Evolutionary conservation across 2,888 invertebrate species (phyloP).

Genomic region (Cyaniris semiargus): DNA sequence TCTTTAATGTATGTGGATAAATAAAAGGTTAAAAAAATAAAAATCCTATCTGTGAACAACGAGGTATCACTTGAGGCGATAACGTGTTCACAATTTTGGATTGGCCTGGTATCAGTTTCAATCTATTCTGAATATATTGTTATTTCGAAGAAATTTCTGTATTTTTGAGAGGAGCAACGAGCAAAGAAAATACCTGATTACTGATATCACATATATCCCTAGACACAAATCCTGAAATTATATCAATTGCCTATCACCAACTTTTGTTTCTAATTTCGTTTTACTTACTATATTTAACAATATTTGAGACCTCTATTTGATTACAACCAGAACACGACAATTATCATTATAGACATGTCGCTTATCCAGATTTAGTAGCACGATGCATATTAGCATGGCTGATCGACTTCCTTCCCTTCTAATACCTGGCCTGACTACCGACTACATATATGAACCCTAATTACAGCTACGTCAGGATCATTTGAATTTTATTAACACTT

Average conservation of each 20-base stretch:
- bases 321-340: background rate
- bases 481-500: constrained; percentile 7
- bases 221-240: background rate
- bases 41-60: constrained; percentile 18
- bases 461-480: constrained; percentile 7
- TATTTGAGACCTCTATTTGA: background rate
- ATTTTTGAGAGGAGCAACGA: background rate
- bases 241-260: background rate
- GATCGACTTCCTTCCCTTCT: constrained; percentile 16
- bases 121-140: background rate
- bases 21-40: constrained; percentile 22
- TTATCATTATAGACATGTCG: constrained; percentile 9
- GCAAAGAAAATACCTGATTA: too few species aligned
- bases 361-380: constrained; percentile 18
- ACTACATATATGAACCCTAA: background rate
- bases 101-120: background rate
- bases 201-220: too few species aligned
- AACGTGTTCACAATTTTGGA: background rate
- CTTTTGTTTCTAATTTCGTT: background rate
- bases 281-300: background rate
- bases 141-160: background rate
- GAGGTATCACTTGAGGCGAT: background rate
- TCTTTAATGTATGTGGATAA: constrained; percentile 37
- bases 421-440: background rate
- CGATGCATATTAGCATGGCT: constrained; percentile 14